phyloP scores from a whole-genome alignment of 2,113 vertebrate genomes.

The Micromys minutus region DNA sequence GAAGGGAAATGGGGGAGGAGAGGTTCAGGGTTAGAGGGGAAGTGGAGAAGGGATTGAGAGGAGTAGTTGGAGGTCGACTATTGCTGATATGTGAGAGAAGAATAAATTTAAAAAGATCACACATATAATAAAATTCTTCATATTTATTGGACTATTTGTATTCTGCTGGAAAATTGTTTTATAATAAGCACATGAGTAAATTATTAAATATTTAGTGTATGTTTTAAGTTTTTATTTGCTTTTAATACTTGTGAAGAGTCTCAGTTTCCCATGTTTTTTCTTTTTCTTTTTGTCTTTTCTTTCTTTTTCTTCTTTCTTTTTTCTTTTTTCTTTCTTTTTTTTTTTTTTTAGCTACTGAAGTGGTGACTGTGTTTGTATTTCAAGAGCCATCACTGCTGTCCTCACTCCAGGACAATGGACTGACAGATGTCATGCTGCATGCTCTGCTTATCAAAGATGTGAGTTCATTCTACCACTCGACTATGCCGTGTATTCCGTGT shows the following conservation, averaged over 20 bases:
- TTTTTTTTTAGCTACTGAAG: conserved; percentile 91
- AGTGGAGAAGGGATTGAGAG: too few relatives aligned
- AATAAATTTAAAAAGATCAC: background rate
- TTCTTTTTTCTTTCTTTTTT: background rate
- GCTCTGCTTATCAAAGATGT: conserved; percentile 98
- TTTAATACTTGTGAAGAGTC: conserved; percentile 23
- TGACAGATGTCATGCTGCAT: conserved; percentile 97
- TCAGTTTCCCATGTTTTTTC: conserved; percentile 38
- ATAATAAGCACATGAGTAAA: conserved; percentile 37
- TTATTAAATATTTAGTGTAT: conserved; percentile 22
- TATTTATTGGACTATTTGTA: background rate
- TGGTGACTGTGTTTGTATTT: conserved; percentile 98
- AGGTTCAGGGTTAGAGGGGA: background rate
- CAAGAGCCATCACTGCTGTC: conserved; percentile 97
- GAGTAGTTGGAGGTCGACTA: background rate
- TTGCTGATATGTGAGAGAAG: background rate
- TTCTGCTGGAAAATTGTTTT: background rate
- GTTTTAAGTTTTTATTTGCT: background rate
- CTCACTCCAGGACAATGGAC: conserved; percentile 96
- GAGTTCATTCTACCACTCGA: conserved; percentile 79
- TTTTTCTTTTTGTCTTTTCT: conserved; percentile 56
- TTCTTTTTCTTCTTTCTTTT: conserved; percentile 33
- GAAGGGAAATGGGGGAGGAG: background rate
- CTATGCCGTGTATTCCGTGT: background rate
- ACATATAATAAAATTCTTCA: background rate